phyloP scores from a whole-genome alignment of 1,140 invertebrate species.

The Gonatopus flavifemur region DNA sequence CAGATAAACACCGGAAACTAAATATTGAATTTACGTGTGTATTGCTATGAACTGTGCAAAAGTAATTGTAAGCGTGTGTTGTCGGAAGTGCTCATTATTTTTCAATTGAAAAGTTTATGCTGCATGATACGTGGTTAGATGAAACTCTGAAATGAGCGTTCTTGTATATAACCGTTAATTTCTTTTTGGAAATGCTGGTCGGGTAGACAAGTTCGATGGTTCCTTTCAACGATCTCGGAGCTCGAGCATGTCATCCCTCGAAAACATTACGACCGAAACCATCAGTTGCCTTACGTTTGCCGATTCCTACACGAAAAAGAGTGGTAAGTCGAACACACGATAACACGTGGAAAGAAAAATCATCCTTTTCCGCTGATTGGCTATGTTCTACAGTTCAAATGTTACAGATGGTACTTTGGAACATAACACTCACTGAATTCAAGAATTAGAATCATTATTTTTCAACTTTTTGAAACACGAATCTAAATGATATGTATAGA shows the following conservation, averaged over 20 bases:
- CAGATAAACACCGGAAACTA: slow-evolving; percentile 8
- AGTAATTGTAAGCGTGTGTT: too few relatives aligned
- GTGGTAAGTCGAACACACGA: slow-evolving; percentile 76
- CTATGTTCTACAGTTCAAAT: too few relatives aligned
- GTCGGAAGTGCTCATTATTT: too few relatives aligned
- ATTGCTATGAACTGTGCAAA: background rate
- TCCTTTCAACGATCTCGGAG: slow-evolving; percentile 94
- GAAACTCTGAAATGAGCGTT: slow-evolving; percentile 17
- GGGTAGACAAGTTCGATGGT: slow-evolving; percentile 92
- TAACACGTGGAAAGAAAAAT: too few relatives aligned
- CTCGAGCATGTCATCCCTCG: slow-evolving; percentile 95
- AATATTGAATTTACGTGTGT: slow-evolving; percentile 18
- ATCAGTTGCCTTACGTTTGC: slow-evolving; percentile 95
- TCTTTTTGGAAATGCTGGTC: slow-evolving; percentile 65
- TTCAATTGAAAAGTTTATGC: slow-evolving; percentile 11
- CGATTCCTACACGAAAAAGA: slow-evolving; percentile 93
- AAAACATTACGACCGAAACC: slow-evolving; percentile 94
- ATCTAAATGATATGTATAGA: too few relatives aligned
- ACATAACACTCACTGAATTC: too few relatives aligned
- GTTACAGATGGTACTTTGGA: too few relatives aligned
- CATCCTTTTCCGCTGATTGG: too few relatives aligned
- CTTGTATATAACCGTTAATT: slow-evolving; percentile 44
- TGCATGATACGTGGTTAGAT: background rate
- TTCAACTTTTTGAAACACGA: too few relatives aligned
- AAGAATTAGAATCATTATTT: too few relatives aligned